Percentiles rank a stretch among this genome's conserved stretches.
Conservation (phyloP, 1,140 invertebrate species). For the Delia radicum region DNA sequence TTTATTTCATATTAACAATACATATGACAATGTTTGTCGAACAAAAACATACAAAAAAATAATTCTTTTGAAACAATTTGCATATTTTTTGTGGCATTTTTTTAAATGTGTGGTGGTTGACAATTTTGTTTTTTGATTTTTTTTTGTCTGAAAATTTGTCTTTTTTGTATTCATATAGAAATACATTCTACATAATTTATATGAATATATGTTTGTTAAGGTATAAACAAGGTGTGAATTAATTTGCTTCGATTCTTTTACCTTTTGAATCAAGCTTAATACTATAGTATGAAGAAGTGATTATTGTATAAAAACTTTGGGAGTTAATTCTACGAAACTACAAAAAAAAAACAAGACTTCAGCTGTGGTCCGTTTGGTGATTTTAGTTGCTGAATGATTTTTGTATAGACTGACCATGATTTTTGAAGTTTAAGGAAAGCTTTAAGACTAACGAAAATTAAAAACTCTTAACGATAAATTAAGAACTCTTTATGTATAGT, state of each 20-base stretch:
- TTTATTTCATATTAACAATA: neutral
- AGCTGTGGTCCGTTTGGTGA: neutral
- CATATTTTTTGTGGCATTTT: slow-evolving; percentile 4
- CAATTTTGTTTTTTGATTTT: neutral
- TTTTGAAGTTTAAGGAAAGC: no score
- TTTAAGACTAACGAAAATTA: no score
- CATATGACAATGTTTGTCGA: neutral
- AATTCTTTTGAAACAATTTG: slow-evolving; percentile 21
- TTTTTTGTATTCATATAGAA: neutral
- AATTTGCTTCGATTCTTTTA: slow-evolving; percentile 18
- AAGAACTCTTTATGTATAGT: no score
- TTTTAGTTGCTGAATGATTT: neutral
- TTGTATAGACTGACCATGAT: neutral
- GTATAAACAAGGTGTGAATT: slow-evolving; percentile 14
- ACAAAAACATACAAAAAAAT: neutral
- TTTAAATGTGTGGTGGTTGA: neutral
- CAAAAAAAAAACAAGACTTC: neutral
- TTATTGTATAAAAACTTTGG: neutral
- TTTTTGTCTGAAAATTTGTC: neutral
- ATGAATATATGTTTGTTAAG: neutral
- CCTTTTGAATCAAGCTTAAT: neutral
- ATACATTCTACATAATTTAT: neutral
- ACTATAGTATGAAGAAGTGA: neutral
- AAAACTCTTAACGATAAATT: no score
- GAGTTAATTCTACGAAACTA: neutral